A percentile compares a stretch with the other conserved stretches of the same genome.
These are phyloP conservation scores for Melipona beecheii DNA, from an alignment of 2,888 invertebrate genomes.

Conservation along the genomic window DNA sequence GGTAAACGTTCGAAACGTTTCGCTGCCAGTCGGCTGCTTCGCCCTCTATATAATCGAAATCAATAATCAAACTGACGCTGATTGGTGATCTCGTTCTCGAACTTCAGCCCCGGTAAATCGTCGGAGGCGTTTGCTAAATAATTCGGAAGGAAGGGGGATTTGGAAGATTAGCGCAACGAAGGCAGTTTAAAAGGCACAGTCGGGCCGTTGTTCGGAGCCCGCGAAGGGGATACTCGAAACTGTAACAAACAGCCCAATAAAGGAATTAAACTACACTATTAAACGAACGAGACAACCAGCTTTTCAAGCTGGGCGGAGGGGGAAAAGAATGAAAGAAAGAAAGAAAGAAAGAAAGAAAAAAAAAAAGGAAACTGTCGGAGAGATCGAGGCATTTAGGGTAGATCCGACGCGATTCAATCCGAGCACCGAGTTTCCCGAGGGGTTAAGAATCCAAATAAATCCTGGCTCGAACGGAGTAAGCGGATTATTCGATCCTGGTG, in stretches of 20 bases:
- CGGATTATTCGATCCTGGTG: conserved; percentile 54
- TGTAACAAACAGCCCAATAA: conserved; percentile 43
- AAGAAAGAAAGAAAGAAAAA: rapidly evolving
- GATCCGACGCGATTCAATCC: conserved; percentile 43
- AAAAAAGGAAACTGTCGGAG: conserved; percentile 11
- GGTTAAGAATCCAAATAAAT: conserved; percentile 64
- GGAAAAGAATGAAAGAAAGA: background rate
- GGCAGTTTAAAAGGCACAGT: conserved; percentile 2
- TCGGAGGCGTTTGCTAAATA: background rate
- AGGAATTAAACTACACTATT: conserved; percentile 47
- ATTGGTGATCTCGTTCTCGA: conserved; percentile 7
- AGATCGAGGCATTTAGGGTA: conserved; percentile 50
- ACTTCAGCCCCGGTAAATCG: background rate
- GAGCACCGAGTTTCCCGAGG: conserved; percentile 13
- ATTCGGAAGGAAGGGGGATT: background rate
- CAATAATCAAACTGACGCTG: background rate
- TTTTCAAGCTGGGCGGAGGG: background rate
- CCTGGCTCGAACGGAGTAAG: conserved; percentile 51
- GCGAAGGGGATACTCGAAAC: background rate
- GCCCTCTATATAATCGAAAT: background rate
- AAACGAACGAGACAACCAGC: conserved; percentile 25
- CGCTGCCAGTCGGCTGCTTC: background rate
- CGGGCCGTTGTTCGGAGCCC: conserved; percentile 6
- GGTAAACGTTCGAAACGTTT: background rate
- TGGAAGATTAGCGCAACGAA: conserved; percentile 5